Evolutionary conservation across 2,113 vertebrate genomes (phyloP), one percentile per base, ranked within the genome.

Genomic region (Spheniscus mendiculus): DNA sequence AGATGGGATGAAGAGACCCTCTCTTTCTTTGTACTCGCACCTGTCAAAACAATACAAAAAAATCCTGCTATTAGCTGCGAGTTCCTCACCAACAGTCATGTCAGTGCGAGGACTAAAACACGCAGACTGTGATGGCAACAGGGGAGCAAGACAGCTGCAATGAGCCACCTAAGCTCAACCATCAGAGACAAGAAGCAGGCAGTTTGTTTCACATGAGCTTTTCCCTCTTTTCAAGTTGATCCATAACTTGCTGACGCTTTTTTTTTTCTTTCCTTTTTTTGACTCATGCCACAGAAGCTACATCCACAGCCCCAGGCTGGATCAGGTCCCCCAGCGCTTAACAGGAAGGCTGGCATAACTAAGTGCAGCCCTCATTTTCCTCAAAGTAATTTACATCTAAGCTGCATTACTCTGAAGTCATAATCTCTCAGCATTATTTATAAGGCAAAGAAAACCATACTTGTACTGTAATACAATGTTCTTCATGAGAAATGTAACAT

Each of bases 261-360:
- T 42, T n/a, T 62, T 23, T 16, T 5, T 3, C 3, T 2, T 4
- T 3, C 5, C 2, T 12, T 12, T 30, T 58, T 79, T n/a, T 44
- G 13, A 69, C 38, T 69, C 36, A 47, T 18, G 6, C 30, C 40
- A 52, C 9, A 79, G 49, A 92, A 93, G 7, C 36, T 19, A 85
- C 20, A 79, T 9, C 7, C 40, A 76, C 6, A 92, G 66, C 32
- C 47, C 21, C 77, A 45, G 12, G 55, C 34, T 87, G 52, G 38
- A 95, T 45, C 55, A 76, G 49, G 42, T 62, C 17, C 27, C 79
- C 74, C 44, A 80, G 62, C 0, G 13, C 50, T 69, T 72, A 95
- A 47, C 76, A 82, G 56, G n/a, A 96, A 62, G 30, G 26, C 22
- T 83, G 61, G 78, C 50, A 71, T 65, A 93, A 93, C 50, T 45